Conservation (phyloP, 2,888 invertebrate species). For the Apantesis nais region DNA sequence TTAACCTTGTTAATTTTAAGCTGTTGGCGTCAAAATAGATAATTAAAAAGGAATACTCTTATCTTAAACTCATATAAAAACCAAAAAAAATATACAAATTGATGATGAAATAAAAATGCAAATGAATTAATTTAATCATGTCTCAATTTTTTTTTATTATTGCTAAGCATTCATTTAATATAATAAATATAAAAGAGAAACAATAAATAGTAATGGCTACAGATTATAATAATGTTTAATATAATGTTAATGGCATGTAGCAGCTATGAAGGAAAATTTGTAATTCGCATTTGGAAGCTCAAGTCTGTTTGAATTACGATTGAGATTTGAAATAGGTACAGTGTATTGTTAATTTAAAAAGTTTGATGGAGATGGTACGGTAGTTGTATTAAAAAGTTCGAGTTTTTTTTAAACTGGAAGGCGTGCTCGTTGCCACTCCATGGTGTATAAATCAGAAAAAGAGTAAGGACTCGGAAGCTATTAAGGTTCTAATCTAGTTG, state of each 20-base stretch:
- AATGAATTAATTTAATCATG: neutral
- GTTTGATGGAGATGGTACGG: conserved; percentile 5
- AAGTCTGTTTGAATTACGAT: neutral
- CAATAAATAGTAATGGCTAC: neutral
- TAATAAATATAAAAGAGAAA: neutral
- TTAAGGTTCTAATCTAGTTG: no score
- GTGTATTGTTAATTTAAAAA: conserved; percentile 4
- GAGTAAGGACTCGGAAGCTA: neutral
- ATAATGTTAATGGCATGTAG: conserved; percentile 3
- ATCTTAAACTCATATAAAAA: neutral
- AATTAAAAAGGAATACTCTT: neutral
- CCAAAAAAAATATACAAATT: neutral
- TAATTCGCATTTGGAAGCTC: conserved; percentile 7
- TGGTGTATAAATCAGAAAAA: neutral
- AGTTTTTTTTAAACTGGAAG: neutral
- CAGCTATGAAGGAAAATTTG: neutral
- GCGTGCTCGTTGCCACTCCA: no score
- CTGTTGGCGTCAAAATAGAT: neutral
- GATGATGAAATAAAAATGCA: no score
- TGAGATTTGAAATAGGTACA: conserved; percentile 9
- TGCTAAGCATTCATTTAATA: neutral
- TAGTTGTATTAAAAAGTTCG: neutral
- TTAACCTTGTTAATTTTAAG: neutral
- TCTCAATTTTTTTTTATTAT: neutral
- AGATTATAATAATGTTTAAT: neutral